Base-by-base conservation (phyloP, 2,113 vertebrate genomes). In the Blennius ocellaris region DNA sequence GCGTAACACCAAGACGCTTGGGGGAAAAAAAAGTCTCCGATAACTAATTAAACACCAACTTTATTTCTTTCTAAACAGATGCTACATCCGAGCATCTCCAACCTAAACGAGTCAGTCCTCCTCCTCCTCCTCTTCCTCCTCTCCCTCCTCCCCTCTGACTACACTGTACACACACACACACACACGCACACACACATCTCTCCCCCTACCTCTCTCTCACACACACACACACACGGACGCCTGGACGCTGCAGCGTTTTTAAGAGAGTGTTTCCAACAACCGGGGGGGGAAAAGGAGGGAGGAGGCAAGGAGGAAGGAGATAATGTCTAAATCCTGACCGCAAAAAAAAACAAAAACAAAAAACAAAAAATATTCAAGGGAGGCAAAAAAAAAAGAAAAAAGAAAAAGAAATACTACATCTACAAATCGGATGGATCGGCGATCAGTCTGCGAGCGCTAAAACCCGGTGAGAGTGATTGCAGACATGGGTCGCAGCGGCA, bases 211-310 rank as follows among this genome's bases (percentile, higher is more conserved):
- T 86, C n/a, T n/a, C n/a, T n/a, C n/a, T n/a, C n/a, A n/a, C n/a
- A n/a, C n/a, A n/a, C n/a, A n/a, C 89, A 89, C 86, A 82, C 83
- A 90, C 80, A 88, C 88, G 88, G 90, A 89, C 84, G 85, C 87
- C 85, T 92, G 91, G 91, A 91, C 89, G 89, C 93, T 92, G 94
- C 93, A 90, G 92, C 90, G 89, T 89, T 92, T 91, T 87, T 63
- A 55, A 76, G 74, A 85, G 87, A 88, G 87, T 84, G 83, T 90
- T 90, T 84, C 81, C 84, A 90, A 84, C 85, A 30, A 30, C 85
- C 85, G 53, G 86, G 88, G 73, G 71, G n/a, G 21, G 21, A 30
- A 30, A 30, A 89, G 91, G 91, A 88, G 83, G 86, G 73, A 85
- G 85, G 83, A 82, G 83, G 80, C 63, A 80, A 30, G 85, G 75